Conservation (phyloP, 2,888 invertebrate species). For the Pachydiplax longipennis region DNA sequence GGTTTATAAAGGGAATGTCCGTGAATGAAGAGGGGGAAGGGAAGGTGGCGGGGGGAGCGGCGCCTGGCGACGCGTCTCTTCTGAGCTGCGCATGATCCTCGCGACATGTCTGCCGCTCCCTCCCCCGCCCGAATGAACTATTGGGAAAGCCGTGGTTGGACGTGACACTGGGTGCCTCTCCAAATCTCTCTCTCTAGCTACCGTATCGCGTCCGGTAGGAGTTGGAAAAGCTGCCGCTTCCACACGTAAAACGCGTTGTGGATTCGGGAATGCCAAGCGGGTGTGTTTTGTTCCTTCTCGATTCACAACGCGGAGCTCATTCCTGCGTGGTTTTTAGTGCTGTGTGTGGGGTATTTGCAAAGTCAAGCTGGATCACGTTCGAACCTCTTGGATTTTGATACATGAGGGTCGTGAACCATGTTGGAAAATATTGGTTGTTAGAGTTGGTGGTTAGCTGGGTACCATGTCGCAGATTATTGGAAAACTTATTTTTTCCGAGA, state of each 20-base stretch:
- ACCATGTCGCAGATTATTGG: no score
- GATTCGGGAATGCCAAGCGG: neutral
- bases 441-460: no score
- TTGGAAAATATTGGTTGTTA: no score
- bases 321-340: no score
- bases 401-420: no score
- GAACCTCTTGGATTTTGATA: no score
- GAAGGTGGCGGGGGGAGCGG: neutral
- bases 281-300: neutral
- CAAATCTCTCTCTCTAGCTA: neutral
- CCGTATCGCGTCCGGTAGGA: neutral
- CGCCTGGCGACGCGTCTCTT: neutral
- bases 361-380: no score
- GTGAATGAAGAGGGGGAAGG: neutral
- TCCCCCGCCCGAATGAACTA: neutral
- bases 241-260: neutral
- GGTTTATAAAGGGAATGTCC: neutral
- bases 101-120: slow-evolving; percentile 36
- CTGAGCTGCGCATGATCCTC: slow-evolving; percentile 29
- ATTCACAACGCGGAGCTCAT: no score
- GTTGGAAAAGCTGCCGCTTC: neutral
- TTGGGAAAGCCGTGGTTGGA: slow-evolving; percentile 1
- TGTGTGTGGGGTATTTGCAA: no score
- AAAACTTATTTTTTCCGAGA: no score
- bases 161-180: neutral